Base-by-base conservation (phyloP, 2,888 invertebrate genomes). In the Ornithoptera alexandrae region DNA sequence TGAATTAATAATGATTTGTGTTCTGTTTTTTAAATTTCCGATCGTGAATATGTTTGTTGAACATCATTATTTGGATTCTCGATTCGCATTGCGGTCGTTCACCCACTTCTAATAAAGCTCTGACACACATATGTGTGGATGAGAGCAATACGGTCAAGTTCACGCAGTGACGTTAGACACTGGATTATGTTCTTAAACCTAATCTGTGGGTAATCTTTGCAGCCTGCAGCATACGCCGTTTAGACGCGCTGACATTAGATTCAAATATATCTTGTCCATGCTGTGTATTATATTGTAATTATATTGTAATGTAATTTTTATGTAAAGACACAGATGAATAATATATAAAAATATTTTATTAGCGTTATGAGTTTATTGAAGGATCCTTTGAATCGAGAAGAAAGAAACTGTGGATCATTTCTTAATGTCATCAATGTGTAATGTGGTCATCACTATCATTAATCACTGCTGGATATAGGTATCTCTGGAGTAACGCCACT, bases 181-280 rank as follows among this genome's bases (percentile, higher is more conserved):
- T 65, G 84, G 87, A 83, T 89, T 89, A 89, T 81, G 84, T 82
- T 84, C 86, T 86, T 85, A 86, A 74, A 62, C 75, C 76, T 90
- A 89, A 90, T 88, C 89, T 85, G 77, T 72, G 68, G 70, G 73
- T 85, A 86, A 88, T 84, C 87, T 83, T 79, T 73, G 71, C 80
- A 74, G 78, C 65, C 68, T 71, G 75, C 76, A 76, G 72, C 74
- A 69, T 64, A 58, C 67, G 73, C 61, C 53, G 72, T 72, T 74
- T 69, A 73, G 67, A 66, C 60, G 68, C 65, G 60, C 7, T 68
- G 64, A 70, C 71, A 74, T 68, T 67, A 72, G 59, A 64, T 20
- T 59, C 61, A 50, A 59, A 72, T 61, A 69, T 68, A 58, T 63
- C 57, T 58, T 53, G 20, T 24, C 20, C 30, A 63, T 62, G 62